Evolutionary conservation across 2,888 invertebrate species (phyloP), one percentile per base, ranked within the genome.

Genomic region (Hypena proboscidalis): DNA sequence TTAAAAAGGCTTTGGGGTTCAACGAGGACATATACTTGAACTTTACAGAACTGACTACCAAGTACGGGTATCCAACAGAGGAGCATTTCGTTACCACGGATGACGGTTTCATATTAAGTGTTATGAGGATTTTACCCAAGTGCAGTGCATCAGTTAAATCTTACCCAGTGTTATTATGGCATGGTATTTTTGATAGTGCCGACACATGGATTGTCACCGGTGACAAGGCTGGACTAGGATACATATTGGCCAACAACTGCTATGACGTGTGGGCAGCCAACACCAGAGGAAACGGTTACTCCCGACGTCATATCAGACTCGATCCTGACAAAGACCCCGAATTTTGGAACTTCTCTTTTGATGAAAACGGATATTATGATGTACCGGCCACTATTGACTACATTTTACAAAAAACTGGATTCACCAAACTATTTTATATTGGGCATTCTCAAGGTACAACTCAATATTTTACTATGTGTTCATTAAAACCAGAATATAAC

Each of bases 391-490:
- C 92, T 73, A 92, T 85, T 3, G 83, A 88, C 53, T 77, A 76
- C 34, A 65, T 87, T 7, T 47, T 83, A 1, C 35, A 55, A 0
- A 33, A 46, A 3, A 94, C 94, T 0, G 87, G 90, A 1, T 81
- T 90, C 22, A 55, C 88, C 0, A 83, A 92, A 41, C 53, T 96
- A 0, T 92, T 92, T 59, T 95, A 94, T 70, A 79, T 94, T 4
- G 96, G 95, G 1, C 95, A 95, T 71, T 96, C 95, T 4, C 92
- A 92, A 77, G 96, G 96, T 11, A 92, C 92, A 0, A 93, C 93
- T 0, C 67, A 82, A 23, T 93, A 92, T 59, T 93, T 89, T 51
- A 92, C 92, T 0, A 88, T 93, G 85, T 74, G 83, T 2, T 90
- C 93, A 0, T 71, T 88, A 21, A 77, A 71, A 15, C 92, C 94